Evolutionary conservation across 2,888 invertebrate genomes (phyloP).

Genomic region (Agriopis aurantiaria): DNA sequence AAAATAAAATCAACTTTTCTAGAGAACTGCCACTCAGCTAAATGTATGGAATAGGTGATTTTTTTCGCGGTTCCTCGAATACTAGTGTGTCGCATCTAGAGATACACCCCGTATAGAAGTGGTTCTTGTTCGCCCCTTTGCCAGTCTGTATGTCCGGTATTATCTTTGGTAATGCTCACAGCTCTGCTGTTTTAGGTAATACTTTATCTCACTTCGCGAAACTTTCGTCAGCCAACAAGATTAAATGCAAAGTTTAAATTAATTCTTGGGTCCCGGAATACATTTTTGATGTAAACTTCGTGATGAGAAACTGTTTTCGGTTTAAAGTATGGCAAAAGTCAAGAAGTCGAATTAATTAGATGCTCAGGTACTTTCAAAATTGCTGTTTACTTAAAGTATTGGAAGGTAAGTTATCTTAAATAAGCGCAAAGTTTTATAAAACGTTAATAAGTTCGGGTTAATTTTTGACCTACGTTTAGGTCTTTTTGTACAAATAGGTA

Average conservation of each 20-base stretch:
- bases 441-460: conserved; percentile 14
- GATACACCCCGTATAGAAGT: too few relatives aligned
- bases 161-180: conserved; percentile 69
- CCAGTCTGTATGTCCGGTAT: conserved; percentile 55
- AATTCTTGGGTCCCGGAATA: conserved; percentile 73
- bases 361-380: conserved; percentile 22
- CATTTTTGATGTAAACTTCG: conserved; percentile 69
- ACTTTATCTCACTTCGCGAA: conserved; percentile 79
- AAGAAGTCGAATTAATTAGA: conserved; percentile 42
- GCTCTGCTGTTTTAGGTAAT: conserved; percentile 76
- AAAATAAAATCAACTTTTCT: too few relatives aligned
- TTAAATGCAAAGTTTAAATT: conserved; percentile 84
- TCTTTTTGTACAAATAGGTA: not conserved
- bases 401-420: conserved; percentile 27
- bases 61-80: too few relatives aligned
- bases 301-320: conserved; percentile 55
- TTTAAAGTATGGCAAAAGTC: conserved; percentile 35
- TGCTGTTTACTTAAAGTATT: conserved; percentile 28
- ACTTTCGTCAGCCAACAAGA: conserved; percentile 80
- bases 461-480: conserved; percentile 5
- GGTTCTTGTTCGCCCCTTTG: conserved; percentile 27
- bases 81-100: too few relatives aligned
- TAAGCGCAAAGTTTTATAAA: conserved; percentile 19
- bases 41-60: too few relatives aligned
- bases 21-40: too few relatives aligned